Percentiles rank a stretch among this genome's conserved stretches.
These are phyloP conservation scores for Eurypyga helias DNA, from an alignment of 2,113 vertebrate species.

Conservation along the genomic window DNA sequence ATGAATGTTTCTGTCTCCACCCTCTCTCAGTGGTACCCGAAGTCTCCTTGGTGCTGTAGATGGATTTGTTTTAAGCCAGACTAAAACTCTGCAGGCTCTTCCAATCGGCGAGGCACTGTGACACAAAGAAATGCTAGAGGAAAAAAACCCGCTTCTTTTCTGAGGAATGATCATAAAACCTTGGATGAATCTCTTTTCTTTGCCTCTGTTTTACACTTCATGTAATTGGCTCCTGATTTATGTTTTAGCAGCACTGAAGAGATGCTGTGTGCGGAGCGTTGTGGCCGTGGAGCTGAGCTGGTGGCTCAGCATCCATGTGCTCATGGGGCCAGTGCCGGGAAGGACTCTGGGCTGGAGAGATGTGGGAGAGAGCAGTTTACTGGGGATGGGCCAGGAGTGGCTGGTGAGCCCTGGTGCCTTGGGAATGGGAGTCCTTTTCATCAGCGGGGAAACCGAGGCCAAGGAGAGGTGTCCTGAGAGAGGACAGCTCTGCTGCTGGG, in stretches of 20 bases:
- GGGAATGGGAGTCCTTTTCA: not conserved
- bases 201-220: not conserved
- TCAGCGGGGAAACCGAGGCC: not conserved
- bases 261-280: accelerated
- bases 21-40: not conserved
- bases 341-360: not conserved
- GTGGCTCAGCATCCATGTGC: not conserved
- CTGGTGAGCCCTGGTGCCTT: not conserved
- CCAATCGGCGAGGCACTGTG: not conserved
- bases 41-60: not conserved
- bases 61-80: not conserved
- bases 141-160: not conserved
- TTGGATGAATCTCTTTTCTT: not conserved
- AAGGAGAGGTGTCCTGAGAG: not conserved
- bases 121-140: not conserved
- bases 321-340: accelerated
- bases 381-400: not conserved
- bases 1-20: not conserved
- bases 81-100: not conserved
- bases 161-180: not conserved
- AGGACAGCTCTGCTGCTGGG: accelerated
- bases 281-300: accelerated
- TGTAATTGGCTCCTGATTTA: accelerated
- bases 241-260: not conserved
- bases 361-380: accelerated